Evolutionary conservation across 1,140 invertebrate genomes (phyloP).

Genomic region (Bombus confusus): DNA sequence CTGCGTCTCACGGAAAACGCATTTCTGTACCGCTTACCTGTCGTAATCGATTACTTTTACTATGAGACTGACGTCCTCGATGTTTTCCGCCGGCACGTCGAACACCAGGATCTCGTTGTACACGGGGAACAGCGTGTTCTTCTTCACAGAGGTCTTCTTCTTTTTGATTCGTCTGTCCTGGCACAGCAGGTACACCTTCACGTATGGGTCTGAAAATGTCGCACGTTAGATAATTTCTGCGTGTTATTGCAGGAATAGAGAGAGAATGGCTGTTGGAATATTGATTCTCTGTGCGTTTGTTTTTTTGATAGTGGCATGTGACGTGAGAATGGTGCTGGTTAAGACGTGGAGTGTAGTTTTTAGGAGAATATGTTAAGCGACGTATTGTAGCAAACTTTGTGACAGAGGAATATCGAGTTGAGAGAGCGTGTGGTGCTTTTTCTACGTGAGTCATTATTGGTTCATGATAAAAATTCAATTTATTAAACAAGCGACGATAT

Average conservation of each 20-base stretch:
- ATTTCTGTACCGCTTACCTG: slow-evolving; percentile 83
- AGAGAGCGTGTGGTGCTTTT: no score
- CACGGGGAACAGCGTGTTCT: slow-evolving; percentile 88
- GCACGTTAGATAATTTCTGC: neutral
- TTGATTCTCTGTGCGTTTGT: neutral
- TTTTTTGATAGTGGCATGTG: neutral
- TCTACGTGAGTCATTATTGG: no score
- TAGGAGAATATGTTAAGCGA: no score
- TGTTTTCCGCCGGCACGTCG: slow-evolving; percentile 88
- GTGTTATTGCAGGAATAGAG: neutral
- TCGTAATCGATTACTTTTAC: slow-evolving; percentile 96
- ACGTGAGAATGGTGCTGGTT: neutral
- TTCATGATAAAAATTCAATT: no score
- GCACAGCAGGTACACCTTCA: slow-evolving; percentile 89
- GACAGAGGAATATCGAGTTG: no score
- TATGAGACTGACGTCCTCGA: slow-evolving; percentile 92
- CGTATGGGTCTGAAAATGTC: slow-evolving; percentile 86
- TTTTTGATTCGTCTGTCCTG: slow-evolving; percentile 87
- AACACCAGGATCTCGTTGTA: slow-evolving; percentile 92
- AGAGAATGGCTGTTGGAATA: neutral
- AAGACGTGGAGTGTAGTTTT: neutral
- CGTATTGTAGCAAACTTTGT: no score
- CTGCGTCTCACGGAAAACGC: neutral
- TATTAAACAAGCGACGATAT: neutral
- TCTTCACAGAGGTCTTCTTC: slow-evolving; percentile 89